A percentile compares a stretch with the other conserved stretches of the same genome.
These are phyloP conservation scores for Sycophaga agraensis DNA, from an alignment of 1,140 invertebrate genomes.

Conservation along the genomic window DNA sequence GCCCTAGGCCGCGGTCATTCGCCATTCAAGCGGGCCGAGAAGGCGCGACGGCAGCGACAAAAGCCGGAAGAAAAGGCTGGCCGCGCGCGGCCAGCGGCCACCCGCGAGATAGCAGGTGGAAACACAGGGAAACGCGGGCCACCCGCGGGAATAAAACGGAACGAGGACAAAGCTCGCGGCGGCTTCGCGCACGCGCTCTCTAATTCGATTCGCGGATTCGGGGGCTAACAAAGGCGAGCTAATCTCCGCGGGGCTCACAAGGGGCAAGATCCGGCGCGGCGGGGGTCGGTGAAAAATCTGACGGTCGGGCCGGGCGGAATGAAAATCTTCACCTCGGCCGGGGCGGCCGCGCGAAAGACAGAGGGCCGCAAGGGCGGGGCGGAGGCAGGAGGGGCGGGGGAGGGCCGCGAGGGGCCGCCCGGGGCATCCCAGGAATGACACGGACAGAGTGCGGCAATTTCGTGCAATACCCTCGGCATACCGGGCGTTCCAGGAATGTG, in stretches of 20 bases:
- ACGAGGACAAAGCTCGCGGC: no score
- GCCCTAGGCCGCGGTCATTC: background rate
- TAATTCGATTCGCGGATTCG: no score
- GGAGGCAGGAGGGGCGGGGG: background rate
- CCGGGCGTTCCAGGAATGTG: slow-evolving; percentile 50
- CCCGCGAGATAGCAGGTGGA: background rate
- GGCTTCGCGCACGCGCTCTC: no score
- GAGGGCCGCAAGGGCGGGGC: background rate
- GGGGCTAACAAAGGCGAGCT: no score
- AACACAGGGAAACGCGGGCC: slow-evolving; percentile 7
- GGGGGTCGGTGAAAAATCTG: background rate
- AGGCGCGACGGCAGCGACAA: slow-evolving; percentile 10
- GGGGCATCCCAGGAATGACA: slow-evolving; percentile 46
- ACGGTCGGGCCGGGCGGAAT: background rate
- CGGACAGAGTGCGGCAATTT: slow-evolving; percentile 54
- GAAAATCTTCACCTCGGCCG: background rate
- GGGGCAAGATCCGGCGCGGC: no score
- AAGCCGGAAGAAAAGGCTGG: background rate
- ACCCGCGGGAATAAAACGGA: background rate
- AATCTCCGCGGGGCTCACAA: no score
- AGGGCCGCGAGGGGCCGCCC: slow-evolving; percentile 20
- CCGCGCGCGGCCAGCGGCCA: background rate
- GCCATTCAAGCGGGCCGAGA: slow-evolving; percentile 1
- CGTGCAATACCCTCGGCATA: slow-evolving; percentile 53
- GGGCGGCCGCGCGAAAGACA: background rate